These are phyloP conservation scores for Pyrgilauda ruficollis DNA, from an alignment of 2,113 vertebrate species.

Conservation along the genomic window DNA sequence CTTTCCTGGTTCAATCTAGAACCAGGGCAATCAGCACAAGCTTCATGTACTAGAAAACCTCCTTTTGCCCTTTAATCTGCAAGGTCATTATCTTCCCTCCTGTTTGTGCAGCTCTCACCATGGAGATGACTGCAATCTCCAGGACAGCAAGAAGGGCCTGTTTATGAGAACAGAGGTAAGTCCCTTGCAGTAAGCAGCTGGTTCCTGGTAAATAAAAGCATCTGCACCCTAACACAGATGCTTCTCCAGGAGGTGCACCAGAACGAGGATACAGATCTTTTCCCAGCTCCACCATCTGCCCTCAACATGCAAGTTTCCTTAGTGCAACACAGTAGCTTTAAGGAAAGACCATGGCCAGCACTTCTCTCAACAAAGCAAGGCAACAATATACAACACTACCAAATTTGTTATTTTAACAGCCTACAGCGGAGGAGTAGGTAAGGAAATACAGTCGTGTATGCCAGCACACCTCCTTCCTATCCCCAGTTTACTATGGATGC, in stretches of 20 bases:
- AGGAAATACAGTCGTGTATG: background rate
- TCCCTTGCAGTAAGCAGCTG: background rate
- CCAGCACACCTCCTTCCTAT: background rate
- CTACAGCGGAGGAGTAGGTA: background rate
- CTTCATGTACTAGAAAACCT: background rate
- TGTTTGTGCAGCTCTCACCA: conserved; percentile 35
- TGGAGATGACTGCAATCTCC: conserved; percentile 23
- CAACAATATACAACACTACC: background rate
- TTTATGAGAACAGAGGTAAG: conserved; percentile 9
- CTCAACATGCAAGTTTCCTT: background rate
- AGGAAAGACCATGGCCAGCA: background rate
- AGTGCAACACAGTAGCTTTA: background rate
- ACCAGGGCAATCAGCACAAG: background rate
- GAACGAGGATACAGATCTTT: background rate
- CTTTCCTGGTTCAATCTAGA: background rate
- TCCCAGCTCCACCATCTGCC: background rate
- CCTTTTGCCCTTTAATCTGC: background rate
- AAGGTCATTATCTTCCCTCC: background rate
- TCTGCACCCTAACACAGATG: background rate
- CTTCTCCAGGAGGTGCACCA: background rate
- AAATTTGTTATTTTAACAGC: background rate
- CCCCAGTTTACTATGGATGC: background rate
- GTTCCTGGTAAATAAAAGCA: conserved; percentile 38
- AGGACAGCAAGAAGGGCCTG: conserved; percentile 26
- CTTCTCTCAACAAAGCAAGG: background rate